phyloP scores from a whole-genome alignment of 2,113 vertebrate genomes.

The Heliornis fulica region DNA sequence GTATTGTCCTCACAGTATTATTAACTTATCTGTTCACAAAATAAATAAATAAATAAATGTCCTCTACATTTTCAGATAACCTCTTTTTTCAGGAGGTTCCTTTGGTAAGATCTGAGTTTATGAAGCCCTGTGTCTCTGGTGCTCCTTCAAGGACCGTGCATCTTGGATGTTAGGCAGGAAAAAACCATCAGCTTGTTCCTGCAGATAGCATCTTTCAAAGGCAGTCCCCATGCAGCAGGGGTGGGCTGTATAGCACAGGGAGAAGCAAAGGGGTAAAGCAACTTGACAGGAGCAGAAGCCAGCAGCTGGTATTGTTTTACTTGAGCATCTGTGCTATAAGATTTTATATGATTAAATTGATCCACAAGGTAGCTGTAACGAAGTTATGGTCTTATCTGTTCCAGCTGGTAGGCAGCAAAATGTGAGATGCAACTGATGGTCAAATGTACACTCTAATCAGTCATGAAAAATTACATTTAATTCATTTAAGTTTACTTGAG shows the following conservation, averaged over 20 bases:
- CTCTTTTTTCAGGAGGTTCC: neutral
- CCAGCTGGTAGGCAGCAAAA: slow-evolving; percentile 55
- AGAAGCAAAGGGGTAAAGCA: neutral
- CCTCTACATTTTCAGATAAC: neutral
- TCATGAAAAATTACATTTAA: neutral
- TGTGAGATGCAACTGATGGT: slow-evolving; percentile 15
- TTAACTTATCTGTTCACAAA: neutral
- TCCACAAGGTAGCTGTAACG: slow-evolving; percentile 41
- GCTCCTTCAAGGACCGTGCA: neutral
- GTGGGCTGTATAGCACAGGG: rapidly evolving
- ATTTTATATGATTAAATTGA: slow-evolving; percentile 61
- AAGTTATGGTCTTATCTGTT: slow-evolving; percentile 32
- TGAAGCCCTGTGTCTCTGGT: neutral
- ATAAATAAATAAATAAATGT: neutral
- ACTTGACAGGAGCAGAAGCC: slow-evolving; percentile 6
- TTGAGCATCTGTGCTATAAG: slow-evolving; percentile 31
- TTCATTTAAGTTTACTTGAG: slow-evolving; percentile 4
- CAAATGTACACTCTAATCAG: slow-evolving; percentile 20
- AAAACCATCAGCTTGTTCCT: neutral
- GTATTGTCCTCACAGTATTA: neutral
- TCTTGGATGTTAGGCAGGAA: neutral
- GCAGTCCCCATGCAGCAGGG: rapidly evolving
- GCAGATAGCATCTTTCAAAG: neutral
- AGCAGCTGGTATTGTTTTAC: slow-evolving; percentile 32
- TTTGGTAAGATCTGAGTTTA: neutral